These are phyloP conservation scores for Dermatophagoides farinae DNA, from an alignment of 1,140 invertebrate species.

Conservation along the genomic window DNA sequence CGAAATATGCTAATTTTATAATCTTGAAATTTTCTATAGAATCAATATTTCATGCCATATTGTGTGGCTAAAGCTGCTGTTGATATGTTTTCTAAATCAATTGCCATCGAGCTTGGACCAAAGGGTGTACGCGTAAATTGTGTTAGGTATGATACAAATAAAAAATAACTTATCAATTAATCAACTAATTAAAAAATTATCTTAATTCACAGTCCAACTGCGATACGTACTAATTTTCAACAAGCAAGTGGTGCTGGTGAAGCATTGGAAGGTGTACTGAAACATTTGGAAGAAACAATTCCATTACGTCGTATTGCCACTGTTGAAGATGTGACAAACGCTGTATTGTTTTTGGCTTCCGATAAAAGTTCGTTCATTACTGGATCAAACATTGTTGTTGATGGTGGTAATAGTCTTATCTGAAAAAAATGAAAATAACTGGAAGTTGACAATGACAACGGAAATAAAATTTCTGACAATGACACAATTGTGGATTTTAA, in stretches of 20 bases:
- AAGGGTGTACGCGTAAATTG: constrained; percentile 20
- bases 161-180: background rate
- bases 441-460: too few relatives aligned
- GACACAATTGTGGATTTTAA: too few relatives aligned
- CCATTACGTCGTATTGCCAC: constrained; percentile 4
- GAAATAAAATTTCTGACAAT: too few relatives aligned
- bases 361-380: constrained; percentile 56
- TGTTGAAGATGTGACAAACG: constrained; percentile 48
- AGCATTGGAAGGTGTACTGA: background rate
- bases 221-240: constrained; percentile 8
- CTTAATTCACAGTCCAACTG: constrained; percentile 3
- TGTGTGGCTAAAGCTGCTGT: constrained; percentile 25
- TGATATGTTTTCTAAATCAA: constrained; percentile 26
- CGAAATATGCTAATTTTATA: too few relatives aligned
- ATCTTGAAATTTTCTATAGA: constrained; percentile 1
- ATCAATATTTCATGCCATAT: constrained; percentile 18
- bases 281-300: constrained; percentile 5
- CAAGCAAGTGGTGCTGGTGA: constrained; percentile 1
- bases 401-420: constrained; percentile 40
- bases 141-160: background rate
- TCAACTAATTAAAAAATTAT: background rate
- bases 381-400: constrained; percentile 51
- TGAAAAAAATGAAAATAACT: background rate
- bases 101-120: constrained; percentile 25
- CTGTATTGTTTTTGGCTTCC: constrained; percentile 62